These are phyloP conservation scores for Poliocrania exsul DNA, from an alignment of 2,797 vertebrate species.

Conservation along the genomic window DNA sequence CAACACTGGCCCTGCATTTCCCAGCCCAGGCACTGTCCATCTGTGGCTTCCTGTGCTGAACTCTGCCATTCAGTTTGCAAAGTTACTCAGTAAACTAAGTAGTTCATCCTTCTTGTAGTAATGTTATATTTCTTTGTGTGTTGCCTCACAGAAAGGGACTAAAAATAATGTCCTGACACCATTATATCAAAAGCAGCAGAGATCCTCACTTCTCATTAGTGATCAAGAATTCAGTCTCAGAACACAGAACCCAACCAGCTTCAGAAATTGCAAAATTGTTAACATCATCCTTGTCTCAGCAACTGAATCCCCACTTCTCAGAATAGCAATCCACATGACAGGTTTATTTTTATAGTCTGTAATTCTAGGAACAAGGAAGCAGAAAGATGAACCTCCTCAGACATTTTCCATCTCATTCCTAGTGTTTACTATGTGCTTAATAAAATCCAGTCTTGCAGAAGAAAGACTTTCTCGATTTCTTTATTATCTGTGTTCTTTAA, in stretches of 20 bases:
- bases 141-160: not conserved
- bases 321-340: constrained; percentile 62
- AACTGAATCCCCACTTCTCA: constrained; percentile 49
- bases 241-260: constrained; percentile 14
- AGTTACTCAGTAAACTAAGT: not conserved
- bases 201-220: not conserved
- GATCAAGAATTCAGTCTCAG: constrained; percentile 12
- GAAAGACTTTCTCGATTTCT: not conserved
- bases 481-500: not conserved
- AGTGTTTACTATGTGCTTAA: constrained; percentile 35
- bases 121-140: not conserved
- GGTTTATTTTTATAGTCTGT: constrained; percentile 68
- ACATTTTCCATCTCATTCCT: constrained; percentile 21
- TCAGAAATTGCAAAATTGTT: constrained; percentile 36
- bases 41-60: not conserved
- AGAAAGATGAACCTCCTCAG: constrained; percentile 49
- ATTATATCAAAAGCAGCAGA: constrained; percentile 36
- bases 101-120: not conserved
- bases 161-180: constrained; percentile 50
- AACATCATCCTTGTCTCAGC: constrained; percentile 36
- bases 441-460: not conserved
- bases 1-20: not conserved
- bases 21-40: not conserved
- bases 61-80: not conserved
- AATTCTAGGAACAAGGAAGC: constrained; percentile 59